These are phyloP conservation scores for Synanceia verrucosa DNA, from an alignment of 2,797 vertebrate genomes.

Conservation along the genomic window DNA sequence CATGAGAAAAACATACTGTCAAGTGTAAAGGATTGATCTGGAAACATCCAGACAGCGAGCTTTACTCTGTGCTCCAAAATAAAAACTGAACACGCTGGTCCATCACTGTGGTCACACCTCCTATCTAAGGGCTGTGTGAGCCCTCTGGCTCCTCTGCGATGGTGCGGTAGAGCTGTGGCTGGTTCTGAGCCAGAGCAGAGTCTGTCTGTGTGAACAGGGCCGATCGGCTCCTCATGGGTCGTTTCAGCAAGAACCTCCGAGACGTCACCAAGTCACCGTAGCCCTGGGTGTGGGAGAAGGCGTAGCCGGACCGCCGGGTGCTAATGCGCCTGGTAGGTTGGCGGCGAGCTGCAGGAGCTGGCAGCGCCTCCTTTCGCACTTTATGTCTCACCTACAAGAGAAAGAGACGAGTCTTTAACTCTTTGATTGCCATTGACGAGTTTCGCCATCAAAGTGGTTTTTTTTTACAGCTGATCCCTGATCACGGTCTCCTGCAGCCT, in stretches of 20 bases:
- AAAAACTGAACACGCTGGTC: background rate
- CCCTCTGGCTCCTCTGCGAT: constrained; percentile 60
- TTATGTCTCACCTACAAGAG: constrained; percentile 84
- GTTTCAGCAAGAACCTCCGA: constrained; percentile 82
- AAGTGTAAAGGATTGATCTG: background rate
- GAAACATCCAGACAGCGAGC: background rate
- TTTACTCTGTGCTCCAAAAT: constrained; percentile 1
- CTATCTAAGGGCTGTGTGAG: constrained; percentile 5
- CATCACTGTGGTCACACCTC: background rate
- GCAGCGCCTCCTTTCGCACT: constrained; percentile 78
- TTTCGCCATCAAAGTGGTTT: no score
- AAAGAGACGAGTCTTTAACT: background rate
- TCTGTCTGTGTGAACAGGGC: constrained; percentile 55
- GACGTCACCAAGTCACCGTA: constrained; percentile 94
- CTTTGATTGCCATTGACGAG: no score
- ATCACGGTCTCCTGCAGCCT: no score
- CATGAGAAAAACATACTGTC: background rate
- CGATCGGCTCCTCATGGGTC: constrained; percentile 49
- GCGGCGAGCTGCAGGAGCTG: constrained; percentile 61
- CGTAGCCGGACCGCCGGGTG: constrained; percentile 90
- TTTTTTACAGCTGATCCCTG: no score
- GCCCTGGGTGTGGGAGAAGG: constrained; percentile 93
- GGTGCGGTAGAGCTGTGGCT: constrained; percentile 77
- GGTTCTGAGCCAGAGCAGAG: constrained; percentile 65
- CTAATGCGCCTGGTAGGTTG: constrained; percentile 69